A percentile compares a stretch with the other conserved stretches of the same genome.
Conservation (phyloP, 2,797 vertebrate species). For the Galagoides demidoff region DNA sequence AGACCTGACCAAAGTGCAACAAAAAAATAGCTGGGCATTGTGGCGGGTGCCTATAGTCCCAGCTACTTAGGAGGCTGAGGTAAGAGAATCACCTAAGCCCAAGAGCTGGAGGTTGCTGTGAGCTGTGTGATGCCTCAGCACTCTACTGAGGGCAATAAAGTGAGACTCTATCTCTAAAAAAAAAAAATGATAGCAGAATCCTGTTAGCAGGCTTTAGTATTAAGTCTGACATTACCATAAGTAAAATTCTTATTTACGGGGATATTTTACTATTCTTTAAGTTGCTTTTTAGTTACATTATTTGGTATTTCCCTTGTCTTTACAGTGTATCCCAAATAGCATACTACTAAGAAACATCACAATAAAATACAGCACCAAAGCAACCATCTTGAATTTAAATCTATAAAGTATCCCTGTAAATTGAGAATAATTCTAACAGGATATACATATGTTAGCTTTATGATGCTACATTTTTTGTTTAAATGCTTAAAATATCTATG, state of each 20-base stretch:
- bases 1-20: too few relatives aligned
- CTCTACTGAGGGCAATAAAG: too few relatives aligned
- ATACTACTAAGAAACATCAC: neutral
- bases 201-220: neutral
- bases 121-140: too few relatives aligned
- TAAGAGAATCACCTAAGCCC: too few relatives aligned
- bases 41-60: too few relatives aligned
- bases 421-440: neutral
- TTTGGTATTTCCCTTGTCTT: constrained; percentile 48
- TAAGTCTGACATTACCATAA: neutral
- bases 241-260: neutral
- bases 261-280: constrained; percentile 27
- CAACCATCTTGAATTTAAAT: neutral
- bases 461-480: neutral
- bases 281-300: constrained; percentile 42
- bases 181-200: constrained; percentile 31
- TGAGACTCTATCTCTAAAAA: too few relatives aligned
- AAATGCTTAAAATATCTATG: constrained; percentile 25
- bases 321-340: neutral
- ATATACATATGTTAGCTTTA: neutral
- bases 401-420: neutral
- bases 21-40: too few relatives aligned
- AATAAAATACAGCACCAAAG: neutral
- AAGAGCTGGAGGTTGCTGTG: too few relatives aligned
- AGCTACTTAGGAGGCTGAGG: too few relatives aligned